phyloP scores from a whole-genome alignment of 2,888 invertebrate species.

The Meandrusa payeni region DNA sequence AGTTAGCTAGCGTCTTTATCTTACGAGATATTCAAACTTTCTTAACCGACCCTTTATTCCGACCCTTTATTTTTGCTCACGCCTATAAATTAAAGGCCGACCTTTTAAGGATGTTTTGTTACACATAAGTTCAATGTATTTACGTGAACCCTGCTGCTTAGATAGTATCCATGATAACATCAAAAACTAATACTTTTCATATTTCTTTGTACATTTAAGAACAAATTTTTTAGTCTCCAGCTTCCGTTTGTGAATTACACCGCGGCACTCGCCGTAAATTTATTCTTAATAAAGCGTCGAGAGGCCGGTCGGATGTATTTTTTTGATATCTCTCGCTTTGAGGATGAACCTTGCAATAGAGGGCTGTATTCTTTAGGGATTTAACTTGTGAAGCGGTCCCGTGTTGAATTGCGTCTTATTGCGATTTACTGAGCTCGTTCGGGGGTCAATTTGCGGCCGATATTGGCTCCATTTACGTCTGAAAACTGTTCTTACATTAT shows the following conservation, averaged over 20 bases:
- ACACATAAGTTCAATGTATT: no score
- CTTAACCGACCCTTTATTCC: no score
- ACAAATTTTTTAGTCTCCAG: constrained; percentile 8
- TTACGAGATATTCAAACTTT: no score
- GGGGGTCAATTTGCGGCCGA: constrained; percentile 33
- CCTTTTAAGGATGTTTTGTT: no score
- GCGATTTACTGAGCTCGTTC: constrained; percentile 32
- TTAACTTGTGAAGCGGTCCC: constrained; percentile 26
- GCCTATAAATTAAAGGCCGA: no score
- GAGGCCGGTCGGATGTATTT: constrained; percentile 67
- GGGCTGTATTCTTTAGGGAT: constrained; percentile 58
- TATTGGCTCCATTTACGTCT: constrained; percentile 22
- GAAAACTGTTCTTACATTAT: constrained; percentile 5
- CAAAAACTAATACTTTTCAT: no score
- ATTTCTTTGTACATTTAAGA: background rate
- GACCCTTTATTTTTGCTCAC: no score
- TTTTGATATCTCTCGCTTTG: constrained; percentile 74
- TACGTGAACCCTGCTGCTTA: no score
- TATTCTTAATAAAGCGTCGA: constrained; percentile 78
- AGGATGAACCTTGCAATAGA: constrained; percentile 55
- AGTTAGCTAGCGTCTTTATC: no score
- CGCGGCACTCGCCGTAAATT: constrained; percentile 63
- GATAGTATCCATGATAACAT: no score
- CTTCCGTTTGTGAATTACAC: constrained; percentile 31
- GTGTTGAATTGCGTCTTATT: constrained; percentile 26